Evolutionary conservation across 1,140 invertebrate species (phyloP).

Genomic region (Cydia splendana): DNA sequence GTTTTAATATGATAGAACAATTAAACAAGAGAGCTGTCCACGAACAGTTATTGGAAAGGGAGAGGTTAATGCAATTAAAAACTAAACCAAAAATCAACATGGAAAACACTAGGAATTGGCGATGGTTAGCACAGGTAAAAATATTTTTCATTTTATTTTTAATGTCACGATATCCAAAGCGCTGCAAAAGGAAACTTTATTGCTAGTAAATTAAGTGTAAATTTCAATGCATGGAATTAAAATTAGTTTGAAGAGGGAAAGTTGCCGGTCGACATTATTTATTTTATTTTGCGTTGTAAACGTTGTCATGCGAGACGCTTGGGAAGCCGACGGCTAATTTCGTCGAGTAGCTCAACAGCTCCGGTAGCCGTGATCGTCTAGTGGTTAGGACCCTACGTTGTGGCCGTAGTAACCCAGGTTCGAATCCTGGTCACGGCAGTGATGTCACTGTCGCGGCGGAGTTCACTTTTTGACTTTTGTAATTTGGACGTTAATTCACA

Average conservation of each 20-base stretch:
- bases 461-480: not conserved
- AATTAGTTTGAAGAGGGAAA: constrained; percentile 4
- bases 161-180: not conserved
- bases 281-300: not conserved
- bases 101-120: constrained; percentile 58
- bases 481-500: not conserved
- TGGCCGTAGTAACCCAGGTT: constrained; percentile 32
- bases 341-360: not conserved
- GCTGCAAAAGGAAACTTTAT: not conserved
- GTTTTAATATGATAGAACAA: constrained; percentile 54
- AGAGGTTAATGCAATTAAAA: constrained; percentile 50
- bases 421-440: constrained; percentile 47
- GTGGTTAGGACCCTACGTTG: constrained; percentile 36
- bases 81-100: constrained; percentile 51
- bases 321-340: constrained; percentile 15
- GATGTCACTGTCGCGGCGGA: constrained; percentile 49
- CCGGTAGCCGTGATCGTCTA: constrained; percentile 39
- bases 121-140: constrained; percentile 54
- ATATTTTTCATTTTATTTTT: not conserved
- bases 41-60: constrained; percentile 57
- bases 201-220: not conserved
- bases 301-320: constrained; percentile 1
- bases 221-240: not conserved
- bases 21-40: constrained; percentile 57
- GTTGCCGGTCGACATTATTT: not conserved